phyloP scores from a whole-genome alignment of 1,140 invertebrate genomes.

The Trachymyrmex cornetzi region DNA sequence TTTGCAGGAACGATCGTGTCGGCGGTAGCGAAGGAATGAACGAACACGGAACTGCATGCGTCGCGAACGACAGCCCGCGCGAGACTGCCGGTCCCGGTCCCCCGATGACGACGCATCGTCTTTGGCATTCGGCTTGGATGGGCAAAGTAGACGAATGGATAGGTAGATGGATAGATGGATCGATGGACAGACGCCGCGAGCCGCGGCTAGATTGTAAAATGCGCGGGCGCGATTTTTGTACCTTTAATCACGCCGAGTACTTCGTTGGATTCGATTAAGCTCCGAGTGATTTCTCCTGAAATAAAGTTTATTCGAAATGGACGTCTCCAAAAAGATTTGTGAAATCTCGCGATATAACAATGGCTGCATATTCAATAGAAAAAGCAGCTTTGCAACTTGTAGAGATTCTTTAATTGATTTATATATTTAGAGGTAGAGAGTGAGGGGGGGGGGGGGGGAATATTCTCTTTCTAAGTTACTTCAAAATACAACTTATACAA shows the following conservation, averaged over 20 bases:
- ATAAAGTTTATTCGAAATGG: not conserved
- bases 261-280: not conserved
- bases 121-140: slow-evolving; percentile 70
- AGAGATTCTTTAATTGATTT: too few species aligned
- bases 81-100: slow-evolving; percentile 67
- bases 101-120: slow-evolving; percentile 70
- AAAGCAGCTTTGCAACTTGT: too few species aligned
- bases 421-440: too few species aligned
- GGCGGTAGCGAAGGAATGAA: slow-evolving; percentile 16
- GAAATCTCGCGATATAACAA: not conserved
- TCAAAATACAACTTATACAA: too few species aligned
- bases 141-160: slow-evolving; percentile 68
- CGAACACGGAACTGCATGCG: slow-evolving; percentile 67
- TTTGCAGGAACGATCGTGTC: slow-evolving; percentile 2
- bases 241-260: slow-evolving; percentile 11
- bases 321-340: not conserved
- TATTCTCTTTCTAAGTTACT: too few species aligned
- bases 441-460: too few species aligned
- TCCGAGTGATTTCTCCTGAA: not conserved
- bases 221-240: not conserved
- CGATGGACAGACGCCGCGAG: slow-evolving; percentile 24
- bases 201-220: too few species aligned
- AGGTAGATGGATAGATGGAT: slow-evolving; percentile 31
- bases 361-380: too few species aligned
- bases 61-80: slow-evolving; percentile 70